Percentiles rank a stretch among this genome's conserved stretches.
phyloP scores from a whole-genome alignment of 2,888 invertebrate species.

The Panzeria rudis region DNA sequence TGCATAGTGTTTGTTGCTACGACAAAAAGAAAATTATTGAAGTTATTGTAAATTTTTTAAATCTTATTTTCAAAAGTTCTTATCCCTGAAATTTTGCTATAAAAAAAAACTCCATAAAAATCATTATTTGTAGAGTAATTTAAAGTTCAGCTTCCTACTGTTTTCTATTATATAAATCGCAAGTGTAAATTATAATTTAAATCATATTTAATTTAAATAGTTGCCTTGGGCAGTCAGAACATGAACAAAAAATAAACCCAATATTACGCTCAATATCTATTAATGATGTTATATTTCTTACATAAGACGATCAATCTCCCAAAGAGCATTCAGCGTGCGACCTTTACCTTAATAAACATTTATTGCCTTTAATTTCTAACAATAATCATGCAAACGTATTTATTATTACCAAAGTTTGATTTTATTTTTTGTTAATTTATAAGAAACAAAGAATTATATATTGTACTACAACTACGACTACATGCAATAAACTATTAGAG shows the following conservation, averaged over 20 bases:
- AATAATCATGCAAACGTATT: slow-evolving; percentile 47
- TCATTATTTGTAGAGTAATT: neutral
- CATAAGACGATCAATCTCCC: neutral
- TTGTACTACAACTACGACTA: slow-evolving; percentile 22
- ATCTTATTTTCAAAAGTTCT: neutral
- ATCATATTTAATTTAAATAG: neutral
- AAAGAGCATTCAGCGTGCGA: slow-evolving; percentile 41
- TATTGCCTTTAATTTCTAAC: slow-evolving; percentile 37
- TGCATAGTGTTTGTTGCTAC: no score
- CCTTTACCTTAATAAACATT: slow-evolving; percentile 51
- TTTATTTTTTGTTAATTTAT: slow-evolving; percentile 29
- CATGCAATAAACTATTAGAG: neutral
- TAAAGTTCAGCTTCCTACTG: neutral
- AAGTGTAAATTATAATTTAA: neutral
- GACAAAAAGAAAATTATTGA: neutral
- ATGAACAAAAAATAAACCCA: neutral
- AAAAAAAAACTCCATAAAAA: neutral
- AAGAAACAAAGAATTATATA: slow-evolving; percentile 46
- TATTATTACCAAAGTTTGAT: slow-evolving; percentile 36
- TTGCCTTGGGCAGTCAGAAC: neutral
- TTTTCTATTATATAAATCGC: neutral
- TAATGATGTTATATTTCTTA: neutral
- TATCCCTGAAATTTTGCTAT: neutral
- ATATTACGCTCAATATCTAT: neutral
- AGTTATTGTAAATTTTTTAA: neutral